These are phyloP conservation scores for Drosophila miranda DNA, from an alignment of 1,140 invertebrate species.

Conservation along the genomic window DNA sequence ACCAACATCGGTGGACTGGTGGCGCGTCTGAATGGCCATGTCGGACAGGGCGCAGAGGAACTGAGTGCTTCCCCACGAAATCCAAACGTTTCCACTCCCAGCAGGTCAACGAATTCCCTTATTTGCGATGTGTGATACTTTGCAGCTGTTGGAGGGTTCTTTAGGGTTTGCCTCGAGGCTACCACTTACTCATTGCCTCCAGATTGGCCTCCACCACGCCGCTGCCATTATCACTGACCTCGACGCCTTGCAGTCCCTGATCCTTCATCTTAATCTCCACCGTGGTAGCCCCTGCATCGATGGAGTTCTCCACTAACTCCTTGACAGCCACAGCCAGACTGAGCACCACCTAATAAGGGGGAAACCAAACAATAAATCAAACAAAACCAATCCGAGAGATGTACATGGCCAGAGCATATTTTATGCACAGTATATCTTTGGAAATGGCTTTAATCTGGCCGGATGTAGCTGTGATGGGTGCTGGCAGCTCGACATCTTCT, in stretches of 20 bases:
- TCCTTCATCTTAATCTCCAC: constrained; percentile 94
- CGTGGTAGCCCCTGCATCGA: constrained; percentile 96
- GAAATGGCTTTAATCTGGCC: constrained; percentile 87
- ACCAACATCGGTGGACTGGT: constrained; percentile 84
- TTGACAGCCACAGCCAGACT: constrained; percentile 95
- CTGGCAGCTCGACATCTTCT: constrained; percentile 20
- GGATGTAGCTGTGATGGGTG: constrained; percentile 48
- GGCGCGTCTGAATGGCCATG: constrained; percentile 90
- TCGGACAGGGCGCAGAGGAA: constrained; percentile 95
- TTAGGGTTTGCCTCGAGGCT: background rate
- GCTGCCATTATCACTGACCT: constrained; percentile 96
- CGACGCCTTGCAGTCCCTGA: constrained; percentile 93
- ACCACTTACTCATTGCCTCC: constrained; percentile 90
- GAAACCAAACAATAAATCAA: background rate
- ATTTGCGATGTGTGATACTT: constrained; percentile 98
- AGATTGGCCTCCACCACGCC: constrained; percentile 95
- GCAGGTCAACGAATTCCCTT: constrained; percentile 91
- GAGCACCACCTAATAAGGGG: constrained; percentile 89
- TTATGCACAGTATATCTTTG: constrained; percentile 88
- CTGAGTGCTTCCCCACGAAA: constrained; percentile 99
- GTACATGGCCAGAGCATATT: constrained; percentile 88
- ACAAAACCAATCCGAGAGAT: background rate
- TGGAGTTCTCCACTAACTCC: constrained; percentile 97
- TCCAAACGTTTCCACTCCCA: constrained; percentile 93
- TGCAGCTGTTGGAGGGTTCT: constrained; percentile 85